Evolutionary conservation across 2,797 vertebrate genomes (phyloP), one percentile per base, ranked within the genome.

Genomic region (Eulemur albifrons): DNA sequence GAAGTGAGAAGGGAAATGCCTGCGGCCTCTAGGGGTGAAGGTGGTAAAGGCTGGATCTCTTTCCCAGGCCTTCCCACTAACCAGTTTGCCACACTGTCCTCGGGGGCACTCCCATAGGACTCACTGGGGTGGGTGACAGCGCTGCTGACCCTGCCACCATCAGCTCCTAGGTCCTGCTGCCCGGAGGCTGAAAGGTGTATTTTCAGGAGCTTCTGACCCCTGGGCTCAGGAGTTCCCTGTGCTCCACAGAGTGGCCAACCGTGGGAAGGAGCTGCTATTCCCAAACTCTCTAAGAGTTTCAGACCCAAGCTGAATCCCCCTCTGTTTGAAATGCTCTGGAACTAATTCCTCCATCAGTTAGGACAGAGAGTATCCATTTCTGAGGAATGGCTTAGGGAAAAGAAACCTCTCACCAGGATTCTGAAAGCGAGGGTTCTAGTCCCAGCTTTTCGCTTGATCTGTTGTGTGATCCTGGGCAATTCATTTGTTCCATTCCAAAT

Each of bases 61-160:
- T 82, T 85, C 86, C 83, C 57, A 92, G 61, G 32, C 45, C 70
- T 83, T 67, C 35, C 52, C 59, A 32, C 12, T 9, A 18, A 30
- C 59, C n/a, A 0, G 72, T 35, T 52, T 7, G 38, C 57, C 5
- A 10, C 27, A 5, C n/a, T 40, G 18, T 25, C 18, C 13, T 0
- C 0, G 0, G 11, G 3, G 38, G 25, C 1, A 0, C 12, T 80
- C 57, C 27, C 30, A 0, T 1, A 7, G 70, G 80, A 57, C 87
- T 80, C 54, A 15, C 20, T 2, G 7, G 27, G 13, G 6, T 13
- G 21, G 20, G 43, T 6, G 52, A 21, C 0, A 10, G 15, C 61
- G 35, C 59, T 27, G 25, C 14, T 1, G 6, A 12, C 27, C 12
- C 23, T 15, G 21, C 21, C 14, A 1, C 40, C 1, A 2, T 54